Evolutionary conservation across 2,113 vertebrate genomes (phyloP), one percentile per base, ranked within the genome.

Genomic region (Hirundichthys speculiger): DNA sequence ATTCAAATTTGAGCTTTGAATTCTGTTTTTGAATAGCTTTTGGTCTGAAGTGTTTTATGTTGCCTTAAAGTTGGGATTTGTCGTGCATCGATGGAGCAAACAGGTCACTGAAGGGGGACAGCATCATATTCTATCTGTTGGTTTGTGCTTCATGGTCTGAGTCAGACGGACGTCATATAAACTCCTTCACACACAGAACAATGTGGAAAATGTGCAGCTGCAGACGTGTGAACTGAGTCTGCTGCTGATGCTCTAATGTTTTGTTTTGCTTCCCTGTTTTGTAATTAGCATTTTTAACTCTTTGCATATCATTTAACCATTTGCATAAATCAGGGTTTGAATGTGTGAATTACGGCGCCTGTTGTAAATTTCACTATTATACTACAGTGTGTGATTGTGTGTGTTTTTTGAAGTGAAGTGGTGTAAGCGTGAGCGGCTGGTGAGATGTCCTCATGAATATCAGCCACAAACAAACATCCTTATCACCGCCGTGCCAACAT

Each of bases 371-470:
- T 20, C 39, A 14, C 20, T 48, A 27, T 38, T 34, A n/a, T 34
- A 25, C 13, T 13, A 5, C 12, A 21, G 1, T 2, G 21, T 47
- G n/a, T 40, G 40, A 4, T 13, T 41, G 7, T 43, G 14, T 30
- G 22, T 48, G 45, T 51, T 19, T 56, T 49, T 25, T 57, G 22
- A 18, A 41, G 11, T 39, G 11, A 59, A 19, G 38, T 19, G 61
- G 19, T 13, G 20, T 14, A 47, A 52, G 14, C 19, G 3, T 53
- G 18, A 67, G 15, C 13, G 1, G 22, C 19, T 22, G 15, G 51
- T 51, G 56, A 72, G 34, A 64, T 27, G 38, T 25, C 25, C n/a
- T 46, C n/a, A 40, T 38, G 11, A 25, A 2, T 43, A 48, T 8
- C 13, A 22, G 7, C 30, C 30, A 34, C 30, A 30, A 30, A 10